Evolutionary conservation across 37 sponge, comb jelly and placozoan genomes (phyloP).

Genomic region (Eunapius fragilis): DNA sequence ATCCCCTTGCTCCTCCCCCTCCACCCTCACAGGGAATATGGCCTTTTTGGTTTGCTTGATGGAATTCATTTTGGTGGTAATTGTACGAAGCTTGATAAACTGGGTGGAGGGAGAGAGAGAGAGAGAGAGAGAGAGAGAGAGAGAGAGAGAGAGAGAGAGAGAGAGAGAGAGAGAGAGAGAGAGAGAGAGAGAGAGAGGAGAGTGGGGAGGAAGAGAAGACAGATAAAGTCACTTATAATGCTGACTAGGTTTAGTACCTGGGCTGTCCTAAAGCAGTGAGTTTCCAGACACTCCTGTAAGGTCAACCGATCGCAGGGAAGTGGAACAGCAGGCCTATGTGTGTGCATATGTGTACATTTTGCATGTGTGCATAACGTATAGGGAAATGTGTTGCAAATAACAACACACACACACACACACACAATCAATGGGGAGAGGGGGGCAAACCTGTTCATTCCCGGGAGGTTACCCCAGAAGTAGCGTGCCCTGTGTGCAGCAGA

Average conservation of each 20-base stretch:
- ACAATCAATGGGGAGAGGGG: too few species aligned
- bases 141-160: background rate
- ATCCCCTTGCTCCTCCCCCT: conserved; percentile 76
- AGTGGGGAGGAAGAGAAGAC: too few species aligned
- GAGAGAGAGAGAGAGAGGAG: too few species aligned
- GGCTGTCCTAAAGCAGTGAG: conserved; percentile 76
- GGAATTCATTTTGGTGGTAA: conserved; percentile 91
- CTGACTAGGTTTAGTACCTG: conserved; percentile 48
- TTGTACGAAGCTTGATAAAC: conserved; percentile 41
- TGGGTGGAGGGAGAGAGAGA: background rate
- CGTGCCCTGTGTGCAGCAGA: conserved; percentile 81
- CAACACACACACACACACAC: too few species aligned
- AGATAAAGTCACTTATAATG: background rate
- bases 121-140: background rate
- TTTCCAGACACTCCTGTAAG: conserved; percentile 85
- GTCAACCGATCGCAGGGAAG: conserved; percentile 76
- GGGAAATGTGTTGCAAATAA: too few species aligned
- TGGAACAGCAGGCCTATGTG: conserved; percentile 47
- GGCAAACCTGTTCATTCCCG: conserved; percentile 87
- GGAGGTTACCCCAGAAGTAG: conserved; percentile 93
- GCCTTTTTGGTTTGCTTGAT: conserved; percentile 87
- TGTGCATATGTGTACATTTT: too few species aligned
- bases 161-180: background rate
- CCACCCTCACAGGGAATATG: conserved; percentile 78
- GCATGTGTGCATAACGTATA: too few species aligned